Evolutionary conservation across 2,888 invertebrate species (phyloP).

Genomic region (Agrenia bidenticulata): DNA sequence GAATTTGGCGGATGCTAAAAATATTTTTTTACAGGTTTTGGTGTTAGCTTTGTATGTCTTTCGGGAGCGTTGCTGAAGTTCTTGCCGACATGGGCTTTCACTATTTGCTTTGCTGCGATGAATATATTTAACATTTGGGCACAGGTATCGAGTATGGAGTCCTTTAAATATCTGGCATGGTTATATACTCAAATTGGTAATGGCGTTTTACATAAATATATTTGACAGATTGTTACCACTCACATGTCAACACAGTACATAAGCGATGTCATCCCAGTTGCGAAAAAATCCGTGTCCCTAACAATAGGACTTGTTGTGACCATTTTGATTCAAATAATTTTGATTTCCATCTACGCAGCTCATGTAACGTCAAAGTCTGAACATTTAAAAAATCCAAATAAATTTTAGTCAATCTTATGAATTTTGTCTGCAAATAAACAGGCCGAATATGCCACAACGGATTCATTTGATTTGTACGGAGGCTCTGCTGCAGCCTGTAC

Average conservation of each 20-base stretch:
- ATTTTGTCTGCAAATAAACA: conserved; percentile 6
- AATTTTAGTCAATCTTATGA: background rate
- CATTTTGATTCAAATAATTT: conserved; percentile 21
- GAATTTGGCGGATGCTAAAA: background rate
- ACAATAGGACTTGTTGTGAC: conserved; percentile 1
- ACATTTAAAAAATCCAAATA: too few relatives aligned
- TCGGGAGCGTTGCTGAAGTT: conserved; percentile 34
- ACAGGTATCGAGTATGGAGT: background rate
- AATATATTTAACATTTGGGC: conserved; percentile 5
- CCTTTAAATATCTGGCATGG: too few relatives aligned
- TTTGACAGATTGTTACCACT: background rate
- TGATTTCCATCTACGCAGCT: conserved; percentile 23
- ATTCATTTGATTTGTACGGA: conserved; percentile 34
- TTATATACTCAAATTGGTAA: too few relatives aligned
- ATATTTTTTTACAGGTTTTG: conserved; percentile 21
- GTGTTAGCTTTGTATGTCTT: conserved; percentile 32
- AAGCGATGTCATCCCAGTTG: background rate
- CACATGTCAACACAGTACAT: background rate
- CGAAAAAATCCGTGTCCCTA: too few relatives aligned
- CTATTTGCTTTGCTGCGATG: background rate
- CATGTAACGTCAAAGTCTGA: conserved; percentile 16
- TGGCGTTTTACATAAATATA: too few relatives aligned
- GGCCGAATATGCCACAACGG: conserved; percentile 25
- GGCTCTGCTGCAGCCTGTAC: conserved; percentile 34
- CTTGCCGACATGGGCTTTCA: background rate